Evolutionary conservation across 2,888 invertebrate genomes (phyloP), one percentile per base, ranked within the genome.

Genomic region (Drosophila mayaguana): DNA sequence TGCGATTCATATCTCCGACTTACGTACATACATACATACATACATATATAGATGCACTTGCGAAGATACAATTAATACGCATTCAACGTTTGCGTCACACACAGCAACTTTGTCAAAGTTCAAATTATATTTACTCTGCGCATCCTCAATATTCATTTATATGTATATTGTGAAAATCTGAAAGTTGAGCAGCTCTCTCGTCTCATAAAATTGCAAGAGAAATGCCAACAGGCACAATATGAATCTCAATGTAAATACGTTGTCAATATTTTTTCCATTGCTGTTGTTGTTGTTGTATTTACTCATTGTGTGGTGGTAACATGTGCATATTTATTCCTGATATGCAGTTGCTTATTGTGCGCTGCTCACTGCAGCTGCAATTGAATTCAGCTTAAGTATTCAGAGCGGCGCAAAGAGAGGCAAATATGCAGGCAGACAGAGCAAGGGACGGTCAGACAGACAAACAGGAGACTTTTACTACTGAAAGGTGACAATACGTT

Each of bases 161-260:
- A 42, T 48, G 45, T 25, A 34, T 54, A n/a, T 54, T 66, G 56
- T 72, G 57, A 69, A 67, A 71, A 73, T 81, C 74, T 55, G 75
- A 63, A 56, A 40, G 65, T 48, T 59, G 48, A 50, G 72, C 57
- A 64, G 62, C 60, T 38, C 34, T 48, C 14, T 38, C 34, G 32
- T 34, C 59, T 25, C 59, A 34, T 43, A 20, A 43, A 34, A 38
- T 62, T 43, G 46, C 11, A 43, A 56, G 59, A 34, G 69, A 79
- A 64, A 65, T 63, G 61, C 63, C 55, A 18, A 53, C 74, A 59
- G 61, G 67, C 53, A 54, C 64, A 40, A 63, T 75, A 72, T 79
- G 76, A 79, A 79, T 79, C 68, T 76, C 80, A 80, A 78, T 71
- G 79, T 63, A 78, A 78, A 60, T 65, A 63, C 48, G 50, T 46